phyloP scores from a whole-genome alignment of 2,888 invertebrate species.

The Ariolimax columbianus region DNA sequence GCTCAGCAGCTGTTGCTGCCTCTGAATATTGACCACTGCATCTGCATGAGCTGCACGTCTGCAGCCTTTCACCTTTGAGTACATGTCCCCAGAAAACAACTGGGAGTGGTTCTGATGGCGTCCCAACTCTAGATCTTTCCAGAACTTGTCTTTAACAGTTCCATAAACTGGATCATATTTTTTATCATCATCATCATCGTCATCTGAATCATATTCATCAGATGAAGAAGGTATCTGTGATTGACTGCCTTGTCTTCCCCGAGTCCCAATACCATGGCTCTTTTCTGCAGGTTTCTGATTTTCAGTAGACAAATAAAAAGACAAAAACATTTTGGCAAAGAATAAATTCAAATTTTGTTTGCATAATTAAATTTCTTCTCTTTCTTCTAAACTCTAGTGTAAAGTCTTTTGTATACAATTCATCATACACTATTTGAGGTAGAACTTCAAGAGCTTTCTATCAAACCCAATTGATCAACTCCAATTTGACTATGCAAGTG shows the following conservation, averaged over 20 bases:
- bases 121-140: conserved; percentile 77
- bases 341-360: too few species aligned
- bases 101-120: conserved; percentile 67
- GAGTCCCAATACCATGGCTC: neutral
- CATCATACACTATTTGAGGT: too few species aligned
- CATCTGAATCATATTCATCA: conserved; percentile 2
- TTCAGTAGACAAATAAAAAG: neutral
- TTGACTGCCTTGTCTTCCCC: neutral
- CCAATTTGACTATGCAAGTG: too few species aligned
- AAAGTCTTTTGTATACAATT: too few species aligned
- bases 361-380: too few species aligned
- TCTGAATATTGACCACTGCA: conserved; percentile 48
- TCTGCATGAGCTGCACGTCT: conserved; percentile 61
- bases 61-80: conserved; percentile 76
- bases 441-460: too few species aligned
- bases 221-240: conserved; percentile 46
- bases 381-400: too few species aligned
- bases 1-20: conserved; percentile 12
- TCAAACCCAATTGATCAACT: too few species aligned
- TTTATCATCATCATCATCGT: neutral
- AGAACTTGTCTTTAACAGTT: conserved; percentile 76
- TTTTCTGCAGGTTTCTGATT: conserved; percentile 27
- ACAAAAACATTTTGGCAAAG: neutral
- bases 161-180: conserved; percentile 47
- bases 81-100: conserved; percentile 75